phyloP scores from a whole-genome alignment of 92 coral and sea anemone species.

The Porites rus region DNA sequence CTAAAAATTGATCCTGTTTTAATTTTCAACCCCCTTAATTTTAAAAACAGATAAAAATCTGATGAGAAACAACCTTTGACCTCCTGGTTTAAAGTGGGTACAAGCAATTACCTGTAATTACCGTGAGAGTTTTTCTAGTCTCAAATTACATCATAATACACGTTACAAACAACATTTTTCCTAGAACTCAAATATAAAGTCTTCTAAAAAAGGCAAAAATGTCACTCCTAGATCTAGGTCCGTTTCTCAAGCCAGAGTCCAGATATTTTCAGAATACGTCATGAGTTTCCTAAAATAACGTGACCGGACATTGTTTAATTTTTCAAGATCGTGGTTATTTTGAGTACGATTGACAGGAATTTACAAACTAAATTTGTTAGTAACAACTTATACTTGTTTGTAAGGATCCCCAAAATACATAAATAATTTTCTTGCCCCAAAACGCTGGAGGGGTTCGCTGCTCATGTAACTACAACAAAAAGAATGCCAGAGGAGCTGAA shows the following conservation, averaged over 20 bases:
- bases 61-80: not conserved
- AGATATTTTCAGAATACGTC: not conserved
- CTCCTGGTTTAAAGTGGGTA: not conserved
- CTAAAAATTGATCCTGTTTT: too few species aligned
- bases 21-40: not conserved
- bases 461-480: not conserved
- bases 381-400: not conserved
- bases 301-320: not conserved
- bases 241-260: not conserved
- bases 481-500: not conserved
- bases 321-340: not conserved
- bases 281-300: not conserved
- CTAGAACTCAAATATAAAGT: too few species aligned
- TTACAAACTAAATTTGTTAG: not conserved
- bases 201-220: too few species aligned
- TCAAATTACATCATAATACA: too few species aligned
- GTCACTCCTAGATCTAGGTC: too few species aligned
- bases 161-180: too few species aligned
- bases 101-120: not conserved
- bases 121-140: too few species aligned
- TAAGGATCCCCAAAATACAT: not conserved
- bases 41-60: not conserved
- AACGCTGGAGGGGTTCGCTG: not conserved
- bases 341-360: constrained; percentile 1
- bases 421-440: not conserved